A percentile compares a stretch with the other conserved stretches of the same genome.
These are phyloP conservation scores for Anhinga anhinga DNA, from an alignment of 2,113 vertebrate genomes.

Conservation along the genomic window DNA sequence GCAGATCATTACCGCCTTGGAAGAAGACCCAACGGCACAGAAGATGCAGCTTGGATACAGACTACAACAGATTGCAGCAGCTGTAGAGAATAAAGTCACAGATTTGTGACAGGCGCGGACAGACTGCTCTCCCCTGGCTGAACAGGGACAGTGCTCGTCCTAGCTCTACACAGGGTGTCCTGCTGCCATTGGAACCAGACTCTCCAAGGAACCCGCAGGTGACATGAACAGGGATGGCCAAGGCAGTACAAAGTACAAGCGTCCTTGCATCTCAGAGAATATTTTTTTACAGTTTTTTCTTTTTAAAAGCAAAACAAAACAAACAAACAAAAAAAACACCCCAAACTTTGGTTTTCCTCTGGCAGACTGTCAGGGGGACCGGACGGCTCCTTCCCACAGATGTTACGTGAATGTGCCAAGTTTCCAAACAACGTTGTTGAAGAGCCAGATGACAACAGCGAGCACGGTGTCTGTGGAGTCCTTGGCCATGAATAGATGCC, in stretches of 20 bases:
- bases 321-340: neutral
- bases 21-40: constrained; percentile 92
- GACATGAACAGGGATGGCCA: constrained; percentile 8
- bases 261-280: constrained; percentile 62
- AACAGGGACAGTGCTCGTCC: neutral
- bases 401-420: constrained; percentile 51
- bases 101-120: constrained; percentile 85
- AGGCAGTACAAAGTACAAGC: constrained; percentile 47
- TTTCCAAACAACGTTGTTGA: neutral
- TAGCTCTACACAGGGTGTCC: constrained; percentile 1
- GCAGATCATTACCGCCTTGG: constrained; percentile 95
- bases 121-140: constrained; percentile 42
- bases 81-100: constrained; percentile 98
- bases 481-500: neutral
- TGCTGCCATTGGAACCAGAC: constrained; percentile 43
- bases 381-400: neutral
- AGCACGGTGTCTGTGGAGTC: neutral
- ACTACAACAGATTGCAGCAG: constrained; percentile 95
- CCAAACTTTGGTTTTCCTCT: constrained; percentile 8
- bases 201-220: neutral
- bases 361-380: neutral
- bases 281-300: constrained; percentile 63
- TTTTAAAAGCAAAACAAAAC: constrained; percentile 15
- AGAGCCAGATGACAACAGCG: neutral
- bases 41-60: constrained; percentile 98